These are phyloP conservation scores for Turritopsis rubra DNA, from an alignment of 30 jellyfish, hydroid and myxozoan genomes.

Conservation along the genomic window DNA sequence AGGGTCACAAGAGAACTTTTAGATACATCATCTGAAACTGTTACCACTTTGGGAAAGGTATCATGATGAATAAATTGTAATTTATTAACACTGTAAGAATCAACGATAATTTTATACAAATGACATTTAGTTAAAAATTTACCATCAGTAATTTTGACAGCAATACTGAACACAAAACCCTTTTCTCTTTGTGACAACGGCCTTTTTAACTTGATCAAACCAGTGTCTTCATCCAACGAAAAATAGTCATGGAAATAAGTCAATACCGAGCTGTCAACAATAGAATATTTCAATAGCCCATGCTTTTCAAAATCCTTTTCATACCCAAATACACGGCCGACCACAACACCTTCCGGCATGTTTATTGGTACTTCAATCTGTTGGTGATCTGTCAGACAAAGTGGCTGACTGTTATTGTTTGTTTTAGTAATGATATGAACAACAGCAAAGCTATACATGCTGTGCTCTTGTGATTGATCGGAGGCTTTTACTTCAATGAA, in stretches of 20 bases:
- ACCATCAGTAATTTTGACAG: slow-evolving; percentile 44
- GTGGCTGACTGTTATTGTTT: slow-evolving; percentile 64
- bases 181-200: slow-evolving; percentile 2
- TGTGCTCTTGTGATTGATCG: slow-evolving; percentile 14
- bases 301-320: slow-evolving; percentile 57
- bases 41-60: slow-evolving; percentile 29
- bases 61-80: slow-evolving; percentile 18
- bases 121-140: slow-evolving; percentile 42
- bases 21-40: slow-evolving; percentile 51
- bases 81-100: slow-evolving; percentile 14
- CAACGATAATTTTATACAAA: slow-evolving; percentile 22
- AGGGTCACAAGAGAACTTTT: slow-evolving; percentile 47
- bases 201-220: slow-evolving; percentile 25
- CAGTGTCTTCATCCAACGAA: slow-evolving; percentile 19
- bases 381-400: slow-evolving; percentile 46
- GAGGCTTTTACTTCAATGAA: slow-evolving; percentile 31
- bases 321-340: slow-evolving; percentile 50
- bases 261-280: neutral
- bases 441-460: slow-evolving; percentile 32
- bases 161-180: slow-evolving; percentile 23
- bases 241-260: slow-evolving; percentile 24
- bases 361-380: slow-evolving; percentile 29
- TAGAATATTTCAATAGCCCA: slow-evolving; percentile 47
- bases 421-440: slow-evolving; percentile 44
- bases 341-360: slow-evolving; percentile 34